A percentile compares a stretch with the other conserved stretches of the same genome.
Conservation (phyloP, 2,797 vertebrate species). For the Smutsia gigantea region DNA sequence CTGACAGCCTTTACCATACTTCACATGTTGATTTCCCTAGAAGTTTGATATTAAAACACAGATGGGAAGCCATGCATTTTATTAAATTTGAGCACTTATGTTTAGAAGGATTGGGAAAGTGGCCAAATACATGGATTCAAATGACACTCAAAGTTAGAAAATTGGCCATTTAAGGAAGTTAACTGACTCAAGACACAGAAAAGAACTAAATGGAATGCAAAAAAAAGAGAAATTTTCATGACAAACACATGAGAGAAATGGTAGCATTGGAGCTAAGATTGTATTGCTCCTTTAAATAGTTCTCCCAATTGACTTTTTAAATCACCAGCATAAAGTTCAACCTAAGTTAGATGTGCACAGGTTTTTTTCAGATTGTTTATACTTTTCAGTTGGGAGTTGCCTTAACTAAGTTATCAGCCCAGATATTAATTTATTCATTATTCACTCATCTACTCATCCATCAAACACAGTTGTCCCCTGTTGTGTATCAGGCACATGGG, state of each 20-base stretch:
- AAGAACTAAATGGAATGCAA: background rate
- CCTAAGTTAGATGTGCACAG: background rate
- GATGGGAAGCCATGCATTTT: constrained; percentile 73
- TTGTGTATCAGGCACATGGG: background rate
- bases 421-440: background rate
- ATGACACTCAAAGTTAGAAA: constrained; percentile 72
- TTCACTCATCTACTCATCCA: background rate
- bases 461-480: background rate
- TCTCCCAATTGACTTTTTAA: background rate
- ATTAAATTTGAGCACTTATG: constrained; percentile 72
- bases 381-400: background rate
- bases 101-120: constrained; percentile 71
- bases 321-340: background rate
- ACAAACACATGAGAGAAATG: background rate
- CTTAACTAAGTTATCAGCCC: background rate
- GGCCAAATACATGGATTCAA: constrained; percentile 66
- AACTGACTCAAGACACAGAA: constrained; percentile 60
- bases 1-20: constrained; percentile 64
- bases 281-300: background rate
- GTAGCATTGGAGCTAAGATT: background rate
- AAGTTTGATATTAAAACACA: constrained; percentile 78
- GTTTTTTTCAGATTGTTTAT: background rate
- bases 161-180: constrained; percentile 71
- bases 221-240: background rate
- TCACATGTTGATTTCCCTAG: constrained; percentile 72